Evolutionary conservation across 2,888 invertebrate genomes (phyloP).

Genomic region (Agonopterix heracliana): DNA sequence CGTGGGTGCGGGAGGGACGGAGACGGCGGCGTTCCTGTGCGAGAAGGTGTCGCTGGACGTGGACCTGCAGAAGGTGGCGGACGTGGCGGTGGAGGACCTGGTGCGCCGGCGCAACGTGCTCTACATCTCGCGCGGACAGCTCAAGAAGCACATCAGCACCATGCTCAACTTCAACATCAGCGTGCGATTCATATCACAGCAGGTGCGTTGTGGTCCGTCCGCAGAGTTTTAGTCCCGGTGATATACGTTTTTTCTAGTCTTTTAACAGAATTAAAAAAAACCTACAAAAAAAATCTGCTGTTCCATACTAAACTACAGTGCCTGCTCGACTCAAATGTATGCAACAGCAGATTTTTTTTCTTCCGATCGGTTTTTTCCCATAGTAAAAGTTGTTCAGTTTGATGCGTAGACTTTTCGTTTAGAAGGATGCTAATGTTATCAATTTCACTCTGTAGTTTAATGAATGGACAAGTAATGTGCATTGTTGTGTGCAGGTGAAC

Average conservation of each 20-base stretch:
- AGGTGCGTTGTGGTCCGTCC: constrained; percentile 40
- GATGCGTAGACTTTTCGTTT: no score
- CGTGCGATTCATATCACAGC: constrained; percentile 93
- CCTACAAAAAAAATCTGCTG: no score
- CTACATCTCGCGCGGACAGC: constrained; percentile 89
- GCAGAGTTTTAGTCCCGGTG: constrained; percentile 32
- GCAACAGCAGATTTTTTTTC: no score
- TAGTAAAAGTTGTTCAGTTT: no score
- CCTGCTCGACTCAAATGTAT: no score
- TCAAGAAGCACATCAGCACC: constrained; percentile 94
- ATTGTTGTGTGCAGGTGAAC: constrained; percentile 75
- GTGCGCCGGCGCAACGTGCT: constrained; percentile 88
- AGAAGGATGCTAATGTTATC: no score
- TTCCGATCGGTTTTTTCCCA: no score
- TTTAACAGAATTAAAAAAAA: no score
- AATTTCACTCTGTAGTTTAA: no score
- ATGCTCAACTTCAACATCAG: constrained; percentile 93
- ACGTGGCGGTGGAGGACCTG: constrained; percentile 91
- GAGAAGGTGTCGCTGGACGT: constrained; percentile 91
- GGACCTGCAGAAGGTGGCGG: constrained; percentile 92
- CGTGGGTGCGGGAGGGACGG: constrained; percentile 57
- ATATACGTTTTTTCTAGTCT: no score
- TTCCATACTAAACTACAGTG: no score
- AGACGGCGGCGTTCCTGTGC: constrained; percentile 90
- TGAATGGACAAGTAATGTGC: constrained; percentile 21